phyloP scores from a whole-genome alignment of 1,140 invertebrate species.

The Phymastichus coffea region DNA sequence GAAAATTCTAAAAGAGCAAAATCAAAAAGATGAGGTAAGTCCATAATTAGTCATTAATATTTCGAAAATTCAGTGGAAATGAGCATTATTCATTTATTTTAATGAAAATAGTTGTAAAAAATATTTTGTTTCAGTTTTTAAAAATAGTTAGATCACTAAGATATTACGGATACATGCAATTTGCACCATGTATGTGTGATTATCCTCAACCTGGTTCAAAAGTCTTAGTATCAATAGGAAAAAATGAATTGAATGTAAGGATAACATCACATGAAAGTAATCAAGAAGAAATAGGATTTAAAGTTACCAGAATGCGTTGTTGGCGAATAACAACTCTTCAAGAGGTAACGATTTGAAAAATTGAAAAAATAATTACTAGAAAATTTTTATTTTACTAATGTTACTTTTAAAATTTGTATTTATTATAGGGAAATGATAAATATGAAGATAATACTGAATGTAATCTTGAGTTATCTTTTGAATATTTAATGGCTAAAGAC shows the following conservation, averaged over 20 bases:
- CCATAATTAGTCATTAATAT: not conserved
- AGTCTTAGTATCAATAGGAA: conserved; percentile 73
- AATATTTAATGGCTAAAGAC: conserved; percentile 93
- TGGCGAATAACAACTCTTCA: conserved; percentile 92
- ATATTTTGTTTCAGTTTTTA: conserved; percentile 70
- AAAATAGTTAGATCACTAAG: conserved; percentile 76
- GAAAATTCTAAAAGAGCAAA: conserved; percentile 68
- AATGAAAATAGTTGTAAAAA: not conserved
- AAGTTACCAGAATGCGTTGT: conserved; percentile 92
- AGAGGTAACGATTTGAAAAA: conserved; percentile 61
- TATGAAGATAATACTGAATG: conserved; percentile 42
- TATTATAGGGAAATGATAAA: conserved; percentile 41
- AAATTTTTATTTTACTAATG: conserved; percentile 2
- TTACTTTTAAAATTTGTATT: not conserved
- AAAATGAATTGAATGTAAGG: conserved; percentile 75
- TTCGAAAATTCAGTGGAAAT: not conserved
- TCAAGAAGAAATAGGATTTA: conserved; percentile 76
- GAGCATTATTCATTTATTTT: not conserved
- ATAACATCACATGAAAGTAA: conserved; percentile 47
- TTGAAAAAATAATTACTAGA: conserved; percentile 9
- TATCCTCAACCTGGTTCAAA: conserved; percentile 71
- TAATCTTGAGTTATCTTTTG: conserved; percentile 85
- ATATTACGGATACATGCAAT: conserved; percentile 88
- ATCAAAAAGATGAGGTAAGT: conserved; percentile 78
- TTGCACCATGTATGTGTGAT: conserved; percentile 74